Evolutionary conservation across 2,888 invertebrate species (phyloP).

Genomic region (Athrips mouffetella): DNA sequence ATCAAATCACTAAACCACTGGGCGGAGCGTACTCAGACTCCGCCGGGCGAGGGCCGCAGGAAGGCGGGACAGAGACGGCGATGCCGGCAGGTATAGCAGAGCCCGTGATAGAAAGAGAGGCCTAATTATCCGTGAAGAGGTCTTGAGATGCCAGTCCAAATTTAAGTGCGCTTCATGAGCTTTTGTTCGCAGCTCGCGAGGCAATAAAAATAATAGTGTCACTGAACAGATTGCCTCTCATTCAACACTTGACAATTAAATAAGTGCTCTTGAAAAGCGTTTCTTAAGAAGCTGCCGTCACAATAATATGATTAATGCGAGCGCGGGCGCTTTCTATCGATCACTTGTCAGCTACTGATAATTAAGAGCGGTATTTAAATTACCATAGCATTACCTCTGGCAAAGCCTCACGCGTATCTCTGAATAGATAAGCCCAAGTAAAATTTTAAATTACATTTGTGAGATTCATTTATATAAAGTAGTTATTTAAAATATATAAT

Average conservation of each 20-base stretch:
- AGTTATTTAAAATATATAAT: too few species aligned
- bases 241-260: constrained; percentile 75
- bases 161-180: constrained; percentile 66
- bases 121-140: constrained; percentile 49
- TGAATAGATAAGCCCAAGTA: constrained; percentile 10
- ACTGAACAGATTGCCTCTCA: constrained; percentile 73
- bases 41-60: constrained; percentile 61
- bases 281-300: constrained; percentile 61
- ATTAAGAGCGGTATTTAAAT: constrained; percentile 61
- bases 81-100: constrained; percentile 34
- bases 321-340: constrained; percentile 61
- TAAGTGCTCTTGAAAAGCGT: constrained; percentile 68
- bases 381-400: constrained; percentile 22
- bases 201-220: constrained; percentile 74
- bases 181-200: constrained; percentile 67
- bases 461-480: neutral
- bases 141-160: constrained; percentile 65
- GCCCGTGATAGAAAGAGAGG: constrained; percentile 55
- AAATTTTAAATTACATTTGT: constrained; percentile 3
- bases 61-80: constrained; percentile 56
- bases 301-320: constrained; percentile 68
- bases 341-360: constrained; percentile 72
- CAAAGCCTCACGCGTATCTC: constrained; percentile 6
- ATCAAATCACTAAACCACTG: constrained; percentile 79
- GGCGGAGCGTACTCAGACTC: constrained; percentile 76